Base-by-base conservation (phyloP, 2,797 vertebrate genomes). In the Xenentodon cancila region DNA sequence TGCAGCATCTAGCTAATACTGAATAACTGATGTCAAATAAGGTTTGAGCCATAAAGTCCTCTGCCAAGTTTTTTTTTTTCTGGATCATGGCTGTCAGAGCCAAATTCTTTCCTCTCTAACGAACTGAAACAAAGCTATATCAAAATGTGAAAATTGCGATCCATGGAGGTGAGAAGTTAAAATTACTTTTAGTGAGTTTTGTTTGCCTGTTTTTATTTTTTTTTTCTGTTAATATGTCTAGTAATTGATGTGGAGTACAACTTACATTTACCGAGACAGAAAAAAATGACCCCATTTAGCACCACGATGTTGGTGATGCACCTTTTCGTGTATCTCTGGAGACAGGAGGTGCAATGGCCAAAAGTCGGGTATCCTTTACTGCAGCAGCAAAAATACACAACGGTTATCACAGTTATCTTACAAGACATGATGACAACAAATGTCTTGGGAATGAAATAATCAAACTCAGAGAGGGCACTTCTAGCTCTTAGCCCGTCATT, bases 401-500 rank as follows among this genome's bases (percentile, higher is more conserved):
- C 68, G 73, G 61, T 79, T 59, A 57, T 68, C 67, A 82, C 80
- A 85, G 72, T 79, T 65, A 71, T 58, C 68, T 78, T 50, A 4
- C 58, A 71, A 74, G 65, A 83, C 85, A 68, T 73, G 79, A 77
- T 81, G 79, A 82, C 67, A 17, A 57, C 76, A 63, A 84, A 81
- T 68, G 73, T 75, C 62, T 59, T 54, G 80, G 86, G 75, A 81
- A 81, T 30, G 37, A 72, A 62, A 79, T 68, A 86, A 84, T 88
- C 77, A 84, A 84, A 90, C 85, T 79, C 86, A 85, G 82, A 79
- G 53, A 81, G 68, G 84, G 63, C 58, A 68, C 59, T 55, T 83
- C 69, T 70, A 86, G 84, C 87, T 90, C 88, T 87, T 81, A 84
- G 87, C 77, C 73, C 64, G 21, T 86, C 86, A 86, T 82, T 84